Evolutionary conservation across 2,888 invertebrate genomes (phyloP).

Genomic region (Drosophila aldrichi): DNA sequence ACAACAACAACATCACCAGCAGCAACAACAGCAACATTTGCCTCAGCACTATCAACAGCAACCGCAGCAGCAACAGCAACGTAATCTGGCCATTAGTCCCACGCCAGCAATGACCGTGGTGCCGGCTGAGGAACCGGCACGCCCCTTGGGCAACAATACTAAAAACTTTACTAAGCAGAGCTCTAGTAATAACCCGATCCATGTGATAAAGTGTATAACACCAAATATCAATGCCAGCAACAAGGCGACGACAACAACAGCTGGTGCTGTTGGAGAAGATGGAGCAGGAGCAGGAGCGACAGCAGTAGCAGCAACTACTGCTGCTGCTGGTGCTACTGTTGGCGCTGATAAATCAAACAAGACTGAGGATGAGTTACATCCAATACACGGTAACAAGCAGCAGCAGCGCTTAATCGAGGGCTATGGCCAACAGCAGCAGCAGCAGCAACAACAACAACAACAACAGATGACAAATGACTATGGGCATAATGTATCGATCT

Average conservation of each 20-base stretch:
- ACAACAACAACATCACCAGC: constrained; percentile 67
- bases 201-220: constrained; percentile 86
- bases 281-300: constrained; percentile 18
- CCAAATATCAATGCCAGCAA: constrained; percentile 82
- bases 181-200: constrained; percentile 83
- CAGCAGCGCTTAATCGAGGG: constrained; percentile 53
- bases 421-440: constrained; percentile 42
- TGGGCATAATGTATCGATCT: constrained; percentile 37
- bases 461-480: constrained; percentile 44
- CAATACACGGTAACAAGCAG: constrained; percentile 61
- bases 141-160: constrained; percentile 86
- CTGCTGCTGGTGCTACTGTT: constrained; percentile 20
- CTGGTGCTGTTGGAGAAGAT: constrained; percentile 26
- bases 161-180: constrained; percentile 82
- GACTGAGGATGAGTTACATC: constrained; percentile 86
- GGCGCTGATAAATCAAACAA: constrained; percentile 88
- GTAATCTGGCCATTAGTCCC: constrained; percentile 67
- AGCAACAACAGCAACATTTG: constrained; percentile 60
- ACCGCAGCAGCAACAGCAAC: constrained; percentile 50
- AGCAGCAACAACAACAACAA: constrained; percentile 38
- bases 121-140: constrained; percentile 83
- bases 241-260: constrained; percentile 61
- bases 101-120: constrained; percentile 74
- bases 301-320: not conserved
- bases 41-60: constrained; percentile 37